Conservation (phyloP, 1,140 invertebrate genomes). For the Dendrolimus punctatus region DNA sequence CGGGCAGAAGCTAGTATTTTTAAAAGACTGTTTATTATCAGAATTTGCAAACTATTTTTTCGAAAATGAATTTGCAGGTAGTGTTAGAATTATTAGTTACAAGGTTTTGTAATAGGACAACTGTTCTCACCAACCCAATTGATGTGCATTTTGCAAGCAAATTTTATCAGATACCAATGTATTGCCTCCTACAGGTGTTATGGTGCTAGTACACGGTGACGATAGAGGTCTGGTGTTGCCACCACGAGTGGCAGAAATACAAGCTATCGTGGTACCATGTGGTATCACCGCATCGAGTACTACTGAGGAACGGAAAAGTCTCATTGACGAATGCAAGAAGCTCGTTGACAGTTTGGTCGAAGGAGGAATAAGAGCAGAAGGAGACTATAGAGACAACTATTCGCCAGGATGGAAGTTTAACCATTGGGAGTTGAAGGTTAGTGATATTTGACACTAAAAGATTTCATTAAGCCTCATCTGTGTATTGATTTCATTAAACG, state of each 20-base stretch:
- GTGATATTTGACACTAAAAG: too few relatives aligned
- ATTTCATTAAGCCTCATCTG: too few relatives aligned
- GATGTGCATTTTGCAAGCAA: too few relatives aligned
- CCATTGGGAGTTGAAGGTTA: conserved; percentile 98
- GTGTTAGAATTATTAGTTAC: too few relatives aligned
- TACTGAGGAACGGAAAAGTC: conserved; percentile 78
- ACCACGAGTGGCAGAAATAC: conserved; percentile 89
- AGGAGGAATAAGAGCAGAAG: conserved; percentile 80
- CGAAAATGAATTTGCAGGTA: too few relatives aligned
- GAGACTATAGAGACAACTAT: conserved; percentile 95
- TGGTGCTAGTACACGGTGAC: conserved; percentile 98
- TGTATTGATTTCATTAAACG: too few relatives aligned
- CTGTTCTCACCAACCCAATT: too few relatives aligned
- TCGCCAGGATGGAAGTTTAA: conserved; percentile 99
- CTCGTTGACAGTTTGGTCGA: conserved; percentile 76
- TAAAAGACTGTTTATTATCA: too few relatives aligned
- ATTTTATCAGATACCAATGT: background rate
- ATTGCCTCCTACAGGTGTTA: conserved; percentile 77
- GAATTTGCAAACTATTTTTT: too few relatives aligned
- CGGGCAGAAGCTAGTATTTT: too few relatives aligned
- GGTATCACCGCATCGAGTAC: conserved; percentile 91
- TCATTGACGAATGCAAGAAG: conserved; percentile 82
- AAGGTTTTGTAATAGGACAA: too few relatives aligned
- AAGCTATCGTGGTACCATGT: conserved; percentile 95
- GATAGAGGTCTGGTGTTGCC: conserved; percentile 97